Conservation (phyloP, 2,888 invertebrate genomes). For the Desoria tigrina region DNA sequence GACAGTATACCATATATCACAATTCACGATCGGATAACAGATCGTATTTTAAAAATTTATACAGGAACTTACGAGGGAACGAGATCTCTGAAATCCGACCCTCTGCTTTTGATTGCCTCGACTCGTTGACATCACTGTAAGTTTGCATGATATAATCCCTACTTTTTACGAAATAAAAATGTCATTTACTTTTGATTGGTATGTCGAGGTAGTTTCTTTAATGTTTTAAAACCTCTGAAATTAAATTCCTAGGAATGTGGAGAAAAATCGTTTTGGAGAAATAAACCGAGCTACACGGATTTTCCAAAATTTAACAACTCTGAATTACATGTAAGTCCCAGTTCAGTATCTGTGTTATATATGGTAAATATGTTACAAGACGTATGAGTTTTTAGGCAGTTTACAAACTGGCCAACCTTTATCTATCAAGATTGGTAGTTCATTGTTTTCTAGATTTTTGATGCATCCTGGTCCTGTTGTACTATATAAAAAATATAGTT, state of each 20-base stretch:
- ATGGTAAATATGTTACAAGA: too few species aligned
- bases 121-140: constrained; percentile 60
- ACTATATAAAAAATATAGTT: too few species aligned
- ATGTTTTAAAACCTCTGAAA: too few species aligned
- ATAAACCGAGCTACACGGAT: constrained; percentile 38
- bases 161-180: constrained; percentile 43
- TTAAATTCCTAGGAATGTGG: constrained; percentile 49
- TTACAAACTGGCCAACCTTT: too few species aligned
- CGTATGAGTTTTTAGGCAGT: too few species aligned
- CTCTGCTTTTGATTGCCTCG: constrained; percentile 57
- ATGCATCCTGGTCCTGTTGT: too few species aligned
- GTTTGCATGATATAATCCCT: constrained; percentile 53
- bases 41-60: too few species aligned
- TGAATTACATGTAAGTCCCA: constrained; percentile 50
- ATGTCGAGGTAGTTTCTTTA: neutral
- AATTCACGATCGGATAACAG: too few species aligned
- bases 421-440: too few species aligned
- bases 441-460: too few species aligned
- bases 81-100: constrained; percentile 57
- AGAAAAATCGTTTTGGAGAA: constrained; percentile 50
- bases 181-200: neutral
- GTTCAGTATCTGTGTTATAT: neutral
- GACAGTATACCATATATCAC: too few species aligned
- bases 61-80: constrained; percentile 61
- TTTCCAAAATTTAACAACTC: constrained; percentile 47